Percentiles rank a stretch among this genome's conserved stretches.
Evolutionary conservation across 2,797 vertebrate species (phyloP).

Genomic region (Antennarius maculatus): DNA sequence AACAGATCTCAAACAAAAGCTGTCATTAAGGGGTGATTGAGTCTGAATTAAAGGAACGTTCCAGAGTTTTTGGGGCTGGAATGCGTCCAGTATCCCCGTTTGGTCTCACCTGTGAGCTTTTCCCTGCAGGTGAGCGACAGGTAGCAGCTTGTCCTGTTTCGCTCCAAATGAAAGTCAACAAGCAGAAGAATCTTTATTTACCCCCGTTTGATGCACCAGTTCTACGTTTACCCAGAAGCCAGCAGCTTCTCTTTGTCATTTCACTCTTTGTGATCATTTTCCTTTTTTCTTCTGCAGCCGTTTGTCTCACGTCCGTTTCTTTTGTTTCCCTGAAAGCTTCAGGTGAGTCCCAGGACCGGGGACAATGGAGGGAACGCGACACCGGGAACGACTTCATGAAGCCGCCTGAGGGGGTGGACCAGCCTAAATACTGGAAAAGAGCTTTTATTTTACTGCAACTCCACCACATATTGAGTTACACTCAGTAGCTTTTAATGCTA

Average conservation of each 20-base stretch:
- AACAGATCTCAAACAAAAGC: no score
- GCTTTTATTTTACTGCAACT: no score
- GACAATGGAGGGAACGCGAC: conserved; percentile 27
- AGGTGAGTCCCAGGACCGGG: conserved; percentile 26
- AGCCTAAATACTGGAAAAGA: no score
- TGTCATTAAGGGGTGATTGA: no score
- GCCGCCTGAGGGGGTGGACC: background rate
- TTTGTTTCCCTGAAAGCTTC: conserved; percentile 24
- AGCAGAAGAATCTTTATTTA: no score
- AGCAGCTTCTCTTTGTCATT: background rate
- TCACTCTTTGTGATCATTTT: background rate
- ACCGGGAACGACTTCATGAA: conserved; percentile 8
- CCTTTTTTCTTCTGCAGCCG: background rate
- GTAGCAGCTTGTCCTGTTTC: conserved; percentile 45
- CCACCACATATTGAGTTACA: no score
- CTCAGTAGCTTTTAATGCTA: no score
- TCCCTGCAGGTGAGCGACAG: conserved; percentile 45
- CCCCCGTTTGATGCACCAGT: no score
- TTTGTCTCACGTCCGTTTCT: background rate
- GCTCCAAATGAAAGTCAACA: conserved; percentile 27
- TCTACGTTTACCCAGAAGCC: no score
- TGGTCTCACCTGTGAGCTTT: conserved; percentile 33
- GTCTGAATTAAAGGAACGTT: no score
- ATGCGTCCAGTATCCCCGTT: conserved; percentile 22
- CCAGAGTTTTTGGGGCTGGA: background rate